Percentiles rank a stretch among this genome's conserved stretches.
Evolutionary conservation across 1,140 invertebrate species (phyloP).

Genomic region (Sogatella furcifera): DNA sequence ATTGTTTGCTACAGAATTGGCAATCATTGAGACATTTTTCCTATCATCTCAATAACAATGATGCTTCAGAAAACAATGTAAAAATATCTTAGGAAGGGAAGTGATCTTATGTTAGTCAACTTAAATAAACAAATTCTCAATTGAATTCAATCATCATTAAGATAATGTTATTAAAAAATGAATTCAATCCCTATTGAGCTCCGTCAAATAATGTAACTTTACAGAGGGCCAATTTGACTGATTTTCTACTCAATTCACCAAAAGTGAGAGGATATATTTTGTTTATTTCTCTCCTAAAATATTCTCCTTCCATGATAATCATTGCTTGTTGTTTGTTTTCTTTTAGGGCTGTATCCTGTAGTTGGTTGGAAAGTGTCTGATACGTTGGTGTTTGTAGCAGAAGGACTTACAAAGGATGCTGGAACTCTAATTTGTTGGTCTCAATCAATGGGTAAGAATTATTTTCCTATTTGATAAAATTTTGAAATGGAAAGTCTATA

Average conservation of each 20-base stretch:
- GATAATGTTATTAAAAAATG: too few relatives aligned
- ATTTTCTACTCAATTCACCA: too few relatives aligned
- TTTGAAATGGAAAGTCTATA: too few relatives aligned
- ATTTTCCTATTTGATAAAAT: neutral
- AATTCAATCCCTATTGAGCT: too few relatives aligned
- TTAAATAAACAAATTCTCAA: too few relatives aligned
- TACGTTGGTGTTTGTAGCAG: constrained; percentile 61
- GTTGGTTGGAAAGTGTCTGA: constrained; percentile 67
- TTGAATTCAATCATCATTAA: neutral
- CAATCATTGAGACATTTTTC: too few relatives aligned
- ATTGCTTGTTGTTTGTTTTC: neutral
- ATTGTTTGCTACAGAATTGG: too few relatives aligned
- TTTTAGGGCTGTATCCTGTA: constrained; percentile 71
- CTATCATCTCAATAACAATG: neutral
- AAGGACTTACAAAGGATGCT: constrained; percentile 78
- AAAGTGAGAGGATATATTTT: too few relatives aligned
- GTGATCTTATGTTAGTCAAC: constrained; percentile 9
- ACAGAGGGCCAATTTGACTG: too few relatives aligned
- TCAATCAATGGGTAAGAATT: constrained; percentile 51
- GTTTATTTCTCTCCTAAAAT: too few relatives aligned
- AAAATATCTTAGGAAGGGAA: constrained; percentile 2
- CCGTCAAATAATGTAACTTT: too few relatives aligned
- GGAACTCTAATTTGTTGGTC: constrained; percentile 83
- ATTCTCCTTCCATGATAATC: too few relatives aligned
- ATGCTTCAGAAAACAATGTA: neutral